Percentiles rank a stretch among this genome's conserved stretches.
phyloP scores from a whole-genome alignment of 2,888 invertebrate species.

The Elgonia sp. region DNA sequence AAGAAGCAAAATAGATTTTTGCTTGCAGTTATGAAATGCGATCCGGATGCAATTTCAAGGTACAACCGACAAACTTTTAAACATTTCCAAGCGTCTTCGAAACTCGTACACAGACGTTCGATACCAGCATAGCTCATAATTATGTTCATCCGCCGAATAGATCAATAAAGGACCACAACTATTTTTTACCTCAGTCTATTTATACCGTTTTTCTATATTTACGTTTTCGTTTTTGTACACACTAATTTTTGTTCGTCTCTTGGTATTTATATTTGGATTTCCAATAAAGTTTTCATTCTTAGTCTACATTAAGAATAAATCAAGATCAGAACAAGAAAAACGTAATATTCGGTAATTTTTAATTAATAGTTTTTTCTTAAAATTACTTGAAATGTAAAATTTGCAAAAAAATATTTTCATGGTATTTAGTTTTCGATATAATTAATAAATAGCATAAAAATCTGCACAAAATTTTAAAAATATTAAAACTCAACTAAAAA shows the following conservation, averaged over 20 bases:
- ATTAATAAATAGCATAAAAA: no score
- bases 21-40: no score
- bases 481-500: no score
- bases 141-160: neutral
- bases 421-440: no score
- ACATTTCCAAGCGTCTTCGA: neutral
- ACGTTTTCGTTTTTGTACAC: neutral
- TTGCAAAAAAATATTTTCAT: no score
- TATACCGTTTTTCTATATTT: neutral
- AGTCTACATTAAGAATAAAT: no score
- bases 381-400: no score
- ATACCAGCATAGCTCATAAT: neutral
- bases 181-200: neutral
- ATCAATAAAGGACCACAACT: neutral
- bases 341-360: no score
- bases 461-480: no score
- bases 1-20: no score
- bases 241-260: neutral
- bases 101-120: neutral
- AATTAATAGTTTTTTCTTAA: no score
- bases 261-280: neutral
- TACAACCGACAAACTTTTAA: neutral
- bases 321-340: no score
- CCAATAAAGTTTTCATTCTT: neutral
- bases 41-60: neutral